Percentiles rank a stretch among this genome's conserved stretches.
phyloP scores from a whole-genome alignment of 2,797 vertebrate genomes.

The Siniperca undulata region DNA sequence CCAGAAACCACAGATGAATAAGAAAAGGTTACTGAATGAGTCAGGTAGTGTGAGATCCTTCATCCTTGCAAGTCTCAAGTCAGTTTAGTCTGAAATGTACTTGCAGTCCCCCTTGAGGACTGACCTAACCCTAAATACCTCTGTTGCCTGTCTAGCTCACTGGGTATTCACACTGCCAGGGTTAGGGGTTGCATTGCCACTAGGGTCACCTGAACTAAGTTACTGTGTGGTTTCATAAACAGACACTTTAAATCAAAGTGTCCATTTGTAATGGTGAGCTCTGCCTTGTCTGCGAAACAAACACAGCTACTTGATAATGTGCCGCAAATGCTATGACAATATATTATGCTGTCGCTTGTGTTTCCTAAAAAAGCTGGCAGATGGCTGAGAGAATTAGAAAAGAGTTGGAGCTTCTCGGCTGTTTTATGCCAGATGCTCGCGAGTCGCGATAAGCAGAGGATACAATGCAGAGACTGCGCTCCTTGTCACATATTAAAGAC shows the following conservation, averaged over 20 bases:
- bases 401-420: conserved; percentile 63
- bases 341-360: conserved; percentile 42
- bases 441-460: conserved; percentile 64
- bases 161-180: conserved; percentile 18
- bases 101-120: conserved; percentile 12
- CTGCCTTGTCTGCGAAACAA: neutral
- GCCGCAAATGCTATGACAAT: conserved; percentile 41
- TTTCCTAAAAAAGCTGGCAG: conserved; percentile 61
- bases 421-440: conserved; percentile 71
- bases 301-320: conserved; percentile 14
- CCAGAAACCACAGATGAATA: conserved; percentile 11
- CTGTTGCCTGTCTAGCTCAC: conserved; percentile 9
- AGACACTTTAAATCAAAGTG: conserved; percentile 21
- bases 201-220: conserved; percentile 20
- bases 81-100: conserved; percentile 20
- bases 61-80: neutral
- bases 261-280: conserved; percentile 12
- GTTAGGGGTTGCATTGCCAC: conserved; percentile 13
- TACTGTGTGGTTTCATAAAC: neutral
- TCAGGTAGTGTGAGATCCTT: conserved; percentile 7
- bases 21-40: conserved; percentile 25
- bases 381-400: conserved; percentile 68
- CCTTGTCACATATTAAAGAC: conserved; percentile 61
- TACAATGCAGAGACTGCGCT: conserved; percentile 51
- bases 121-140: conserved; percentile 17